Percentiles rank a stretch among this genome's conserved stretches.
phyloP scores from a whole-genome alignment of 2,888 invertebrate genomes.

The Caenorhabditis zanzibari region DNA sequence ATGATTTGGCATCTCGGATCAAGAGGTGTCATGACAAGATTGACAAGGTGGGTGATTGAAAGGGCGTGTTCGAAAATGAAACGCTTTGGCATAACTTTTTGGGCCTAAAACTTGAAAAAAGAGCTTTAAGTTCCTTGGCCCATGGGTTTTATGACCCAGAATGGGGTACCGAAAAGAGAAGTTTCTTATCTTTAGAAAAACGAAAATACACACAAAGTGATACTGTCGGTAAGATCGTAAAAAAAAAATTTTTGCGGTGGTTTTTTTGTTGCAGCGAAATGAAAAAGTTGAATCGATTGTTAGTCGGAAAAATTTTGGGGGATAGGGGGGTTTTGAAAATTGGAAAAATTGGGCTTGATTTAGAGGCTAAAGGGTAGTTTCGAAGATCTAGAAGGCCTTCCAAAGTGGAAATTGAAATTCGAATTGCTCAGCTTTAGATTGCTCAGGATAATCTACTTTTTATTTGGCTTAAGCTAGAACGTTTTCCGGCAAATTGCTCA shows the following conservation, averaged over 20 bases:
- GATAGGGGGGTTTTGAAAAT: neutral
- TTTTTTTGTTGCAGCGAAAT: slow-evolving; percentile 5
- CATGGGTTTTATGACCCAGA: slow-evolving; percentile 16
- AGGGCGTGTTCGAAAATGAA: slow-evolving; percentile 4
- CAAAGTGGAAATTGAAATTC: no score
- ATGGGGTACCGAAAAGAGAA: slow-evolving; percentile 6
- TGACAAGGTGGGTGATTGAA: neutral
- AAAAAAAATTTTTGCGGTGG: no score
- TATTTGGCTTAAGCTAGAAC: no score
- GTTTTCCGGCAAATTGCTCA: no score
- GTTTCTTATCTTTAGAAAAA: slow-evolving; percentile 34
- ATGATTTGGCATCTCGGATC: slow-evolving; percentile 26
- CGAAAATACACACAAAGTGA: slow-evolving; percentile 1
- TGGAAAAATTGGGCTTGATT: slow-evolving; percentile 1
- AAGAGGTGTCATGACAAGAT: neutral
- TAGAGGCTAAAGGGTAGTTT: no score
- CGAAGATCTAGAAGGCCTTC: no score
- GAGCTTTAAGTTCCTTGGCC: neutral
- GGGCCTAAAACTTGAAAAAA: no score
- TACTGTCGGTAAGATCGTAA: slow-evolving; percentile 41
- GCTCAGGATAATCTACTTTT: no score
- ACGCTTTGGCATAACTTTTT: neutral
- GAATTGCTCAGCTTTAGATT: no score
- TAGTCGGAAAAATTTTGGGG: neutral
- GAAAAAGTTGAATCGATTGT: neutral